Base-by-base conservation (phyloP, 2,113 vertebrate genomes). In the Macroglossus sobrinus region DNA sequence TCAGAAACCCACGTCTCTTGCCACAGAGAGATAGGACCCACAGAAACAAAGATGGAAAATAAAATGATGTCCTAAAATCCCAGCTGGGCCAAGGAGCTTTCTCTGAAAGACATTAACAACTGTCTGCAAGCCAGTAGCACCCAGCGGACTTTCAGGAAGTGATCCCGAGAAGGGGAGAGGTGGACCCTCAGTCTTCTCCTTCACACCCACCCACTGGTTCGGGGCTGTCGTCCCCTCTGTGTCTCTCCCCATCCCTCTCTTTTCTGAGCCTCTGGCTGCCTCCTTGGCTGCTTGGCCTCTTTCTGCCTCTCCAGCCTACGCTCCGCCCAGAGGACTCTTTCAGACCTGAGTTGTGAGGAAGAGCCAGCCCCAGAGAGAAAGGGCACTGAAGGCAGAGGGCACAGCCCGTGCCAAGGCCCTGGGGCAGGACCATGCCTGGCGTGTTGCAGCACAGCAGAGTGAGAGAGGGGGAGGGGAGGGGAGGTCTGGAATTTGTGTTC, bases 31-130 rank as follows among this genome's bases (percentile, higher is more conserved):
- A 19, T 14, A 57, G 21, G n/a, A 26, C 45, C 10, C 28, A 2
- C 10, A 35, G 78, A 75, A 68, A 68, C 22, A 68, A 45, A 22
- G 19, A 16, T 33, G 11, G 24, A 82, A 22, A 38, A 64, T 43
- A 74, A 55, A 26, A 40, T 0, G 3, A 50, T 15, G 53, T 14
- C 22, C n/a, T 40, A 93, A 53, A 81, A 53, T 53, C 18, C 63
- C 40, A 9, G 0, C 0, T 6, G 63, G n/a, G 4, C 11, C 28
- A 10, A 24, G 43, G 43, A 43, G 28, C 28, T 43, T 1, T 50
- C 76, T 38, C 64, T 43, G n/a, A 40, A 53, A 74, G 28, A 38
- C 47, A 47, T 50, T 10, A 63, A 19, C 53, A 13, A 38, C 38
- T 26, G 64, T 40, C 53, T 16, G 50, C 24, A 79, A 47, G 47